Evolutionary conservation across 2,888 invertebrate species (phyloP).

Genomic region (Pterobdella sp.): DNA sequence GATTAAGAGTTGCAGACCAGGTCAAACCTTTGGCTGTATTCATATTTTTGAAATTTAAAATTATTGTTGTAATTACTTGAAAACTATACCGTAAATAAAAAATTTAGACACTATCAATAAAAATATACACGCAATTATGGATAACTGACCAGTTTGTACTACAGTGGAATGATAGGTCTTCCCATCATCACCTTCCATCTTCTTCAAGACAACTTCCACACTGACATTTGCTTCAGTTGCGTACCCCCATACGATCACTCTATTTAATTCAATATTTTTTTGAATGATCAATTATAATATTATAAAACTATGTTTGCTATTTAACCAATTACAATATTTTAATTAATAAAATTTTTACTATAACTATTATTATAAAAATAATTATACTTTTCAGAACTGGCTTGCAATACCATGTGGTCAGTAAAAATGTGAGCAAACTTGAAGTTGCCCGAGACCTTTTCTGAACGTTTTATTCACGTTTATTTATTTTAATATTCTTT

Average conservation of each 20-base stretch:
- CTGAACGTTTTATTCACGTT: not conserved
- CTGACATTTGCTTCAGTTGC: not conserved
- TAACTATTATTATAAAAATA: not conserved
- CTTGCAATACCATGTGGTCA: constrained; percentile 8
- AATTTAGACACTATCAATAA: no score
- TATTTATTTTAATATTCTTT: not conserved
- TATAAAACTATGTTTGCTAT: not conserved
- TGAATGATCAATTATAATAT: not conserved
- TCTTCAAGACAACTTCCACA: not conserved
- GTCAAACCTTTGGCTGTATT: not conserved
- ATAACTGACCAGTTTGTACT: not conserved
- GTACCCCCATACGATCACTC: not conserved
- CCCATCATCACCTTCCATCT: not conserved
- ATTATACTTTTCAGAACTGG: not conserved
- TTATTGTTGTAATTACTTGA: not conserved
- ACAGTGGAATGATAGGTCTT: not conserved
- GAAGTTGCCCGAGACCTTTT: not conserved
- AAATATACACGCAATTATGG: no score
- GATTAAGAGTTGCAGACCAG: not conserved
- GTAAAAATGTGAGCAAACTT: constrained; percentile 5
- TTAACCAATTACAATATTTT: not conserved
- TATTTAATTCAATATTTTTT: not conserved
- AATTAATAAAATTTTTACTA: not conserved
- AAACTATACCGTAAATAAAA: no score
- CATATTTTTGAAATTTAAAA: not conserved